A percentile compares a stretch with the other conserved stretches of the same genome.
Conservation (phyloP, 2,888 invertebrate species). For the Hirtodrosophila duncani region DNA sequence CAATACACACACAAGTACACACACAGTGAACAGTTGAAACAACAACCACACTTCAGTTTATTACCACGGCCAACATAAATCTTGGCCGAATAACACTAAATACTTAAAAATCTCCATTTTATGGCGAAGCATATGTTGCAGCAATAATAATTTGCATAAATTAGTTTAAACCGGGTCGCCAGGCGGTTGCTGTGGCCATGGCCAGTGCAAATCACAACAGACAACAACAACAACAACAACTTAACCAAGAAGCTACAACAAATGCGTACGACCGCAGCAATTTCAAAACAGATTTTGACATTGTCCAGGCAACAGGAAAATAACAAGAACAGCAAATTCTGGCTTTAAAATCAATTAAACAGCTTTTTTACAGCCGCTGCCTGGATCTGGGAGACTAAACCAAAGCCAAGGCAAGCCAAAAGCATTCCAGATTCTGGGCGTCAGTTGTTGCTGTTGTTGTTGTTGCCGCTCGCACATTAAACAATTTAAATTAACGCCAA, state of each 20-base stretch:
- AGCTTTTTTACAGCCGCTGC: constrained; percentile 56
- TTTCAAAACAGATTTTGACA: constrained; percentile 69
- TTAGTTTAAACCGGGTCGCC: constrained; percentile 54
- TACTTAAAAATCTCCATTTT: constrained; percentile 71
- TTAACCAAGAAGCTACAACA: constrained; percentile 4
- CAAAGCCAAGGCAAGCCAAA: constrained; percentile 30
- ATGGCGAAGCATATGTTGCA: constrained; percentile 68
- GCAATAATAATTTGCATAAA: constrained; percentile 71
- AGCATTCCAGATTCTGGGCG: constrained; percentile 52
- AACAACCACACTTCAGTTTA: constrained; percentile 47
- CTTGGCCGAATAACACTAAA: constrained; percentile 67
- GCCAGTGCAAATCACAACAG: constrained; percentile 52
- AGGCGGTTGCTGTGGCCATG: constrained; percentile 40
- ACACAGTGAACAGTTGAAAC: too few relatives aligned
- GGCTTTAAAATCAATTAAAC: constrained; percentile 73
- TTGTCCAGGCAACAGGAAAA: constrained; percentile 54
- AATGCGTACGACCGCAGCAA: constrained; percentile 50
- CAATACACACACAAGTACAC: too few relatives aligned
- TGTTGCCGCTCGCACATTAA: constrained; percentile 57
- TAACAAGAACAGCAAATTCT: constrained; percentile 59
- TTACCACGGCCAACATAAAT: constrained; percentile 56
- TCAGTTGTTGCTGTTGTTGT: constrained; percentile 35
- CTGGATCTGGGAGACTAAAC: constrained; percentile 22
- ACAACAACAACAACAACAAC: constrained; percentile 11
- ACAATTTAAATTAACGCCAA: constrained; percentile 76